Evolutionary conservation across 2,888 invertebrate species (phyloP), one percentile per base, ranked within the genome.

Genomic region (Dasysyrphus tricinctus): DNA sequence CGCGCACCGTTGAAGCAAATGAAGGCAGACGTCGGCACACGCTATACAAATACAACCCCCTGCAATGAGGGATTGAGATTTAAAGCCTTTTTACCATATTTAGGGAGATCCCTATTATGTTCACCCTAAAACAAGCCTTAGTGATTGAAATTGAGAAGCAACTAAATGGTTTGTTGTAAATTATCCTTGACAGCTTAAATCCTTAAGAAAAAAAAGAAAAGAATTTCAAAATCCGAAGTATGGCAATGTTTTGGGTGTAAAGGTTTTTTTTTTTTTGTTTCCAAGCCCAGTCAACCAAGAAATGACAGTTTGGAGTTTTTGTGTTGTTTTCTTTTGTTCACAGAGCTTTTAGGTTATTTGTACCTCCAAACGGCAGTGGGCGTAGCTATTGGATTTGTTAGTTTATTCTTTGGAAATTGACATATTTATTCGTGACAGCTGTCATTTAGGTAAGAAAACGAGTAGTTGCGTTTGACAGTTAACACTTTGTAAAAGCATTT

Each of bases 141-240:
- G 32, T 80, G 73, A 74, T 73, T 67, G 73, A 59, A 80, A 80
- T 57, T 34, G 49, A 57, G 51, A 74, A 51, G n/a, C 42, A 12
- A 34, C 32, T 34, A 34, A 74, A 74, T 74, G 57, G 29, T 32
- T 51, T 6, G 9, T 16, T 42, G 67, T 34, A 79, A 63, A 65
- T 72, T 73, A 79, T 39, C 32, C 57, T 42, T 61, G 59, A 69
- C 59, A 59, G 54, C 8, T 24, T n/a, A 49, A 39, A 65, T 47
- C 47, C 32, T 16, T 16, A 42, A 47, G 16, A 44, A 63, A 19
- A 19, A 49, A 49, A 34, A n/a, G n/a, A n/a, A 32, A 49, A 65
- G 2, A 34, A 32, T 9, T 32, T 16, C 2, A 49, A 49, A 47
- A 16, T 49, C 19, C 29, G 12, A 16, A 19, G 19, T 16, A 56